Evolutionary conservation across 1,140 invertebrate species (phyloP).

Genomic region (Lamellibrachia luymesi): DNA sequence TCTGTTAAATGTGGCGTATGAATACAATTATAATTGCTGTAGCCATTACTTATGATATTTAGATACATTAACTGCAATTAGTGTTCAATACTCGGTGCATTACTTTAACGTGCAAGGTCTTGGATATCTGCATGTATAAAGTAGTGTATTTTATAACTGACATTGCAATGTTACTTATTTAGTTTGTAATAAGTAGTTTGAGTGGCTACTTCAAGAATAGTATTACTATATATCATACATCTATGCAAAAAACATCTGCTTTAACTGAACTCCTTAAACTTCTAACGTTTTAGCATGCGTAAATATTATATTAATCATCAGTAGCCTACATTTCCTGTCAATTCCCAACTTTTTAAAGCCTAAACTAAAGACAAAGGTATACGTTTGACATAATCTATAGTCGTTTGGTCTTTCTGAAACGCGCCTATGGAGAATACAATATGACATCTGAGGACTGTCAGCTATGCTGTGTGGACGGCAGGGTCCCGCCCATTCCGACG

Average conservation of each 20-base stretch:
- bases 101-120: not conserved
- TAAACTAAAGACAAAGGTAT: not conserved
- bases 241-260: not conserved
- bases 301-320: not conserved
- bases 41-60: not conserved
- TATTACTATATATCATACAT: too few species aligned
- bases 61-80: not conserved
- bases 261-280: not conserved
- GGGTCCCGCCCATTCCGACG: not conserved
- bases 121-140: not conserved
- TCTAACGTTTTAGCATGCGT: not conserved
- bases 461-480: not conserved
- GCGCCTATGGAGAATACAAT: not conserved
- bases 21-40: not conserved
- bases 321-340: too few species aligned
- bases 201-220: too few species aligned
- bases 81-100: not conserved
- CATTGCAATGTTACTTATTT: too few species aligned
- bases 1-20: not conserved
- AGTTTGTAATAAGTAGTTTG: too few species aligned
- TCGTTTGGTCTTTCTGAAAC: not conserved
- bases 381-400: not conserved
- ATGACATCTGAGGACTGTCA: not conserved
- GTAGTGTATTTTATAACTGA: too few species aligned
- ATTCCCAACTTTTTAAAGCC: not conserved